A percentile compares a stretch with the other conserved stretches of the same genome.
These are phyloP conservation scores for Actinopyga echinites DNA, from an alignment of 53 echinoderm and acorn worm species.

Conservation along the genomic window DNA sequence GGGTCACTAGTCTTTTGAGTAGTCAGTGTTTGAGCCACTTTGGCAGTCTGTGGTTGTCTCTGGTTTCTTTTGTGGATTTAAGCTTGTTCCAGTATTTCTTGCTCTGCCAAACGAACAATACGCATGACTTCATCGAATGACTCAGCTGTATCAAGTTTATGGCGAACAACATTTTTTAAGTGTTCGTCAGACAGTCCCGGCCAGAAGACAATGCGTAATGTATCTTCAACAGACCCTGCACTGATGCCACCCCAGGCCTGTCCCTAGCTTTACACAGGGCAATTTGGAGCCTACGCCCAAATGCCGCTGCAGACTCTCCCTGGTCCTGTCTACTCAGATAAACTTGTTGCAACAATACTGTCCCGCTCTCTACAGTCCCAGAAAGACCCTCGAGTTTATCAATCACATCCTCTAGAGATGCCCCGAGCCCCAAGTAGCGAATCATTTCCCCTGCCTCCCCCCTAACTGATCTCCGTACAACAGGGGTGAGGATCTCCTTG, in stretches of 20 bases:
- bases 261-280: not conserved
- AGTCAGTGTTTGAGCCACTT: not conserved
- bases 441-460: not conserved
- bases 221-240: not conserved
- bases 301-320: not conserved
- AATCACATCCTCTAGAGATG: not conserved
- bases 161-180: not conserved
- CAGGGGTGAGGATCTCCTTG: not conserved
- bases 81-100: not conserved
- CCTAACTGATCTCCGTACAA: not conserved
- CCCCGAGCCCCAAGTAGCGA: not conserved
- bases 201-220: constrained; percentile 1
- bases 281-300: not conserved
- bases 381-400: not conserved
- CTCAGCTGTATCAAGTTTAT: not conserved
- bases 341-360: constrained; percentile 29
- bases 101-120: not conserved
- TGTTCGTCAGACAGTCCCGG: not conserved
- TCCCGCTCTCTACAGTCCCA: not conserved
- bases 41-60: not conserved
- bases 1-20: not conserved
- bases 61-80: not conserved
- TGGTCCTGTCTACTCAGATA: not conserved
- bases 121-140: not conserved
- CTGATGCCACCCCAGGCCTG: not conserved